Evolutionary conservation across 2,888 invertebrate species (phyloP).

Genomic region (Julus scanicus): DNA sequence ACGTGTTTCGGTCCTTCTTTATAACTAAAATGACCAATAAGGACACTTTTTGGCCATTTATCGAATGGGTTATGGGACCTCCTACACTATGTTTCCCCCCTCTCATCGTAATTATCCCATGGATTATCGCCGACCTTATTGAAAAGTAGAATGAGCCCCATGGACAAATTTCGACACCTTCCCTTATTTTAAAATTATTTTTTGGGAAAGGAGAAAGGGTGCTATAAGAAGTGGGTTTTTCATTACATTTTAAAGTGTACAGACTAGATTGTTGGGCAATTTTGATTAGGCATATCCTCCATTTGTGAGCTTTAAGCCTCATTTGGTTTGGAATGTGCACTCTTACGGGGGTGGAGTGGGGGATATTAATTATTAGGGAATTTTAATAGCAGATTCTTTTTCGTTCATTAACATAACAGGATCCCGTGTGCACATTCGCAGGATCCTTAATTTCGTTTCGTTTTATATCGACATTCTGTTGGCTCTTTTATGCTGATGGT

Average conservation of each 20-base stretch:
- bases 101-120: background rate
- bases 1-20: too few relatives aligned
- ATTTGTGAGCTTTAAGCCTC: background rate
- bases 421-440: background rate
- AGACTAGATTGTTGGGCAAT: background rate
- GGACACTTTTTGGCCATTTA: too few relatives aligned
- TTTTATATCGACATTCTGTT: background rate
- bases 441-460: background rate
- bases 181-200: too few relatives aligned
- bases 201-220: too few relatives aligned
- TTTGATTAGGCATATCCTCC: background rate
- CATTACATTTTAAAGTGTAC: too few relatives aligned
- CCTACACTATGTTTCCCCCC: background rate
- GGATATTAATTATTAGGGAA: conserved; percentile 24
- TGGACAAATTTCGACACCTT: too few relatives aligned
- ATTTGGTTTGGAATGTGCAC: conserved; percentile 20
- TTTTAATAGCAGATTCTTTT: conserved; percentile 4
- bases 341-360: background rate
- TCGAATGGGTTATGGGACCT: background rate
- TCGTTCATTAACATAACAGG: background rate
- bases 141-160: background rate
- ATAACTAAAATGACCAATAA: background rate
- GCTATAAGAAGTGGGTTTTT: too few relatives aligned
- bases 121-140: background rate
- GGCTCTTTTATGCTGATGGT: too few relatives aligned